Base-by-base conservation (phyloP, 2,888 invertebrate species). In the Metacarcinus magister region DNA sequence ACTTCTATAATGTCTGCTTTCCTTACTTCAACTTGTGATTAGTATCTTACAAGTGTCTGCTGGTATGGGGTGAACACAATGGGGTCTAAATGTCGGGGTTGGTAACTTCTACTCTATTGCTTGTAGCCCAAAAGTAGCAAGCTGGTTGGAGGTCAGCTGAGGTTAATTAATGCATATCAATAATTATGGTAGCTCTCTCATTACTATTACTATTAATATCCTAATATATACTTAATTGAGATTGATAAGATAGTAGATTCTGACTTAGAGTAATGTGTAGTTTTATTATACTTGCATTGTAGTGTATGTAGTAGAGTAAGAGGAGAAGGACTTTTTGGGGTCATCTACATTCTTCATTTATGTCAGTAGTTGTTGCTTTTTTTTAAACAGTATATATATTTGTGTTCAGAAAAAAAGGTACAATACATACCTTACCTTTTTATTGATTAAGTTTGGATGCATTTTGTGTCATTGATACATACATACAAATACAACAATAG, bases 391-490 rank as follows among this genome's bases (percentile, higher is more conserved):
- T 75, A 75, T 75, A 39, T 75, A 75, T 75, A 4, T 28, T 28
- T 75, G 75, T 28, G n/a, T 39, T 39, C 39, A 39, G 8, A 75
- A 28, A 75, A 75, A 28, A 28, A 7, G 75, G 28, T 75, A 75
- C 28, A 39, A 39, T 39, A 39, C 39, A 39, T 44, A 23, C 39
- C n/a, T 39, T 91, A n/a, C 10, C 23, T 91, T 43, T 91, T 44
- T 43, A 91, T 8, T 39, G 2, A 39, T 39, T 39, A 39, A 39
- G 16, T 87, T 19, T 43, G 46, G 23, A 39, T 91, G 46, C 46
- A 91, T 91, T 44, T 91, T 44, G 43, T 44, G 43, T 44, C 46
- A 91, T 91, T 43, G 23, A 91, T 43, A 91, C 46, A 91, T 91
- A 16, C 19, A 39, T 19, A 91, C 3, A 91, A 44, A n/a, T 91